These are phyloP conservation scores for Odontesthes bonariensis DNA, from an alignment of 2,113 vertebrate species.

Conservation along the genomic window DNA sequence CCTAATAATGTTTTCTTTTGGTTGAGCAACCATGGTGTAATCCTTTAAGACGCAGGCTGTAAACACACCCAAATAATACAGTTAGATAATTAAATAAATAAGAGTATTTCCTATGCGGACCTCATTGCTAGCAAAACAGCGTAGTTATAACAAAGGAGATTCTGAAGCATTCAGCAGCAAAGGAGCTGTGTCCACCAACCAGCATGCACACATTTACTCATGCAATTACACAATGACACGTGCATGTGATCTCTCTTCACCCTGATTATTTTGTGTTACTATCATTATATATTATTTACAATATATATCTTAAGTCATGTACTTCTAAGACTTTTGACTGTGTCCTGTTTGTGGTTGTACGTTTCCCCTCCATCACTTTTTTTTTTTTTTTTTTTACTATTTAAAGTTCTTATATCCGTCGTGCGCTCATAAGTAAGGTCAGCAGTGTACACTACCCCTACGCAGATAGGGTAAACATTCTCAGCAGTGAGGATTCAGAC, in stretches of 20 bases:
- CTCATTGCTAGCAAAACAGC: not conserved
- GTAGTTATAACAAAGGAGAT: not conserved
- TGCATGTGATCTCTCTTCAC: constrained; percentile 38
- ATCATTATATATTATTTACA: constrained; percentile 15
- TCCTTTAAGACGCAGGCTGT: constrained; percentile 4
- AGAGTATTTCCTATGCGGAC: not conserved
- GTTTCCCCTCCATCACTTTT: not conserved
- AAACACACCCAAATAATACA: constrained; percentile 16
- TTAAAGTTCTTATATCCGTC: not conserved
- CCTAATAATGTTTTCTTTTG: constrained; percentile 15
- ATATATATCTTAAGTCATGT: not conserved
- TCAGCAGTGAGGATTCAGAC: constrained; percentile 4
- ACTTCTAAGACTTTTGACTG: not conserved
- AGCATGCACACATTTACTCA: not conserved
- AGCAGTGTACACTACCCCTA: not conserved
- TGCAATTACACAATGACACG: not conserved
- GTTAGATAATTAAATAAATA: constrained; percentile 17
- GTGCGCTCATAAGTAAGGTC: not conserved
- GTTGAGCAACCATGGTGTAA: constrained; percentile 37
- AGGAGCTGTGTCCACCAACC: not conserved
- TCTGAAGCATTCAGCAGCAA: not conserved
- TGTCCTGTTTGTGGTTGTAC: not conserved
- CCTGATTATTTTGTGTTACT: constrained; percentile 29
- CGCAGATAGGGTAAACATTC: constrained; percentile 10
- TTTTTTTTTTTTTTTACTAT: not conserved